These are phyloP conservation scores for Paguma larvata DNA, from an alignment of 2,797 vertebrate species.

Conservation along the genomic window DNA sequence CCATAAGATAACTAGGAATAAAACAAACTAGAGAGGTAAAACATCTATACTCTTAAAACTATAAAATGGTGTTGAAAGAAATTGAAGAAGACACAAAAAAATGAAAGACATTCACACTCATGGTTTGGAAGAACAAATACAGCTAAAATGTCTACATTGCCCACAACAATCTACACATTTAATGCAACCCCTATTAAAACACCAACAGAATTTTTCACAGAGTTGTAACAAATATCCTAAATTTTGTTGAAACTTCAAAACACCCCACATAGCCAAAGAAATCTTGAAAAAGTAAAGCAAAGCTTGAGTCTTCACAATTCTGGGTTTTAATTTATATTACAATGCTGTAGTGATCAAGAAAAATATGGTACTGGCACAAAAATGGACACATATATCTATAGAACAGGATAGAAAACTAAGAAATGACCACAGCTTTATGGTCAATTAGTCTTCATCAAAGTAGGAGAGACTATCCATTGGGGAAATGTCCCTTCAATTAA, in stretches of 20 bases:
- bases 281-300: background rate
- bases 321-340: background rate
- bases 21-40: background rate
- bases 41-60: background rate
- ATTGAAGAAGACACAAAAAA: background rate
- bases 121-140: background rate
- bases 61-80: background rate
- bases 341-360: background rate
- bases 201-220: no score
- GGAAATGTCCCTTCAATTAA: background rate
- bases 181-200: no score
- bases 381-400: background rate
- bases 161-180: no score
- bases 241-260: background rate
- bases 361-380: background rate
- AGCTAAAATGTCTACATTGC: background rate
- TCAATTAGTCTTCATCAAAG: background rate
- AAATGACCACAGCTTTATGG: background rate
- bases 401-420: background rate
- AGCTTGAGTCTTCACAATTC: background rate
- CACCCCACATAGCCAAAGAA: background rate
- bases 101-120: background rate
- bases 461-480: background rate
- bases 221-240: background rate
- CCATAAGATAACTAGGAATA: background rate